A percentile compares a stretch with the other conserved stretches of the same genome.
phyloP scores from a whole-genome alignment of 2,888 invertebrate genomes.

The Muscina levida region DNA sequence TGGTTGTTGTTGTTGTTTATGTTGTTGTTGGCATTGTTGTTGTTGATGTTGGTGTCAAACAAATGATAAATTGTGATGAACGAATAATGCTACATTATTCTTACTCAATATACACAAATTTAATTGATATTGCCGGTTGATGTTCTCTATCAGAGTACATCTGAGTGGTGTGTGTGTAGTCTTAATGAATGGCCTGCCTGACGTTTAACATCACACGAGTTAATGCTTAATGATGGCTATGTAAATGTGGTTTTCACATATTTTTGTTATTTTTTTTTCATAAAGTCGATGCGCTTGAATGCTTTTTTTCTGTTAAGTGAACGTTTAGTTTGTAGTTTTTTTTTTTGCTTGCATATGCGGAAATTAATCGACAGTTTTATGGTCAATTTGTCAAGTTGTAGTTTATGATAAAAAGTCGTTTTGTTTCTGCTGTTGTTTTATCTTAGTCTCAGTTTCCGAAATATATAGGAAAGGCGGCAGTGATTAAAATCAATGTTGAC shows the following conservation, averaged over 20 bases:
- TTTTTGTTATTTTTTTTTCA: conserved; percentile 1
- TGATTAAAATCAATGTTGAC: conserved; percentile 56
- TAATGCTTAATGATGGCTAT: conserved; percentile 28
- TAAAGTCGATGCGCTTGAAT: background rate
- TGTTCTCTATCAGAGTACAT: conserved; percentile 14
- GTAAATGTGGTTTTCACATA: background rate
- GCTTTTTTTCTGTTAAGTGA: background rate
- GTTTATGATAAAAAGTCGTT: conserved; percentile 31
- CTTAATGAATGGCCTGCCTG: conserved; percentile 60
- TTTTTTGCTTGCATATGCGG: conserved; percentile 60
- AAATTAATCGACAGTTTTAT: conserved; percentile 75
- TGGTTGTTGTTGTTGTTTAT: too few species aligned
- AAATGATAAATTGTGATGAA: conserved; percentile 9
- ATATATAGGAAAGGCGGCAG: background rate
- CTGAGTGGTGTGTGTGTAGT: too few species aligned
- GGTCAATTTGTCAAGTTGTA: conserved; percentile 73
- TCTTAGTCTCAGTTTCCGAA: background rate
- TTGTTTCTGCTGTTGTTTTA: background rate
- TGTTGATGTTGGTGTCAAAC: conserved; percentile 1
- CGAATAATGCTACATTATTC: conserved; percentile 11
- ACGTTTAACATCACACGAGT: conserved; percentile 46
- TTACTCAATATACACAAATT: background rate
- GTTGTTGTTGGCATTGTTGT: too few species aligned
- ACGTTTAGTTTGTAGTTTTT: conserved; percentile 12
- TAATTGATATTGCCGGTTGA: background rate